Evolutionary conservation across 2,888 invertebrate species (phyloP), one percentile per base, ranked within the genome.

Genomic region (Cancer borealis): DNA sequence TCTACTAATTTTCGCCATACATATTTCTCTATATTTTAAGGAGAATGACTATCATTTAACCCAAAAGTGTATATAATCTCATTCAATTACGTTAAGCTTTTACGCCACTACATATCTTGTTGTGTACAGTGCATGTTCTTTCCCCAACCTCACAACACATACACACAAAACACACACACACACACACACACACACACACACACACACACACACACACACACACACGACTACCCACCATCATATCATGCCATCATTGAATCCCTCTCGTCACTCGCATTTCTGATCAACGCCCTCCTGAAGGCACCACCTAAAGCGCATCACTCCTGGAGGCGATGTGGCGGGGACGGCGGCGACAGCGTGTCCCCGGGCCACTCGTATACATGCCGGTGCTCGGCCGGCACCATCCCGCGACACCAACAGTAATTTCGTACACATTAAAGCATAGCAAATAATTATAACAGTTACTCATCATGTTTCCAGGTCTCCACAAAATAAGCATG

Each of bases 291-390:
- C 79, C 79, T 79, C 79, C 79, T 26, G 79, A 79, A 79, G 79
- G 8, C 79, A 79, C 30, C 79, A 6, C 79, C 30, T 8, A 79
- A n/a, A 79, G 79, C 79, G 26, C 79, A 4, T 79, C 79, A n/a
- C 79, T n/a, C 66, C 45, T 91, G 21, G 10, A 21, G 39, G 14
- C 39, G 87, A 39, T 39, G 84, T 92, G 30, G 92, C 87, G 92
- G 87, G 30, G 87, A 84, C 60, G 84, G 47, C 49, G 92, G 84
- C 79, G 39, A 49, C 39, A 39, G 54, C 30, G 12, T 30, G 39
- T 47, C 87, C 54, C 87, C 54, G 21, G 39, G 79, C 87, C 92
- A 92, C 92, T 92, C 92, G 79, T 84, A 84, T 92, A 79, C 84
- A 17, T 46, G 12, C 47, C 46, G n/a, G 30, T 47, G 66, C 47